Conservation (phyloP, 2,888 invertebrate species). For the Euplexia lucipara region DNA sequence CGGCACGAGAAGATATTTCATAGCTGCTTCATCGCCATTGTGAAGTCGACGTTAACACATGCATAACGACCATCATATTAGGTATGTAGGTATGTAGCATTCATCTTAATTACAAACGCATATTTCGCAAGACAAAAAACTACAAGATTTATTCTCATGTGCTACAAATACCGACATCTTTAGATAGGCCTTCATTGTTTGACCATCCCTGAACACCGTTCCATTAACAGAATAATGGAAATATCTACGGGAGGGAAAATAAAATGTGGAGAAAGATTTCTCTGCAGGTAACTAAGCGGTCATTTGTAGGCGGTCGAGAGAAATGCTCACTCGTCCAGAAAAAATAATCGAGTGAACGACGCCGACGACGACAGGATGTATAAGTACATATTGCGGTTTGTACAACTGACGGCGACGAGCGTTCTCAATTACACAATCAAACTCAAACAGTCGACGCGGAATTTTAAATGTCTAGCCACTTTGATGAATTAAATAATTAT, state of each 20-base stretch:
- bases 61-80: neutral
- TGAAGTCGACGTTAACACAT: slow-evolving; percentile 34
- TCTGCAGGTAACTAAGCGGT: slow-evolving; percentile 84
- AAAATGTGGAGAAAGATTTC: slow-evolving; percentile 85
- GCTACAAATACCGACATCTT: slow-evolving; percentile 70
- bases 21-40: slow-evolving; percentile 38
- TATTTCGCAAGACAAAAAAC: slow-evolving; percentile 43
- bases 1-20: slow-evolving; percentile 31
- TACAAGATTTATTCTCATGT: slow-evolving; percentile 54
- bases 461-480: slow-evolving; percentile 50
- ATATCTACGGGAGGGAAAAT: slow-evolving; percentile 83
- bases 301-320: slow-evolving; percentile 88
- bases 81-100: slow-evolving; percentile 15
- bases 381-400: slow-evolving; percentile 56
- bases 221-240: slow-evolving; percentile 88
- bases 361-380: slow-evolving; percentile 38
- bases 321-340: slow-evolving; percentile 86
- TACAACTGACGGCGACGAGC: slow-evolving; percentile 19
- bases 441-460: slow-evolving; percentile 30
- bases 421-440: slow-evolving; percentile 50
- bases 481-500: slow-evolving; percentile 62
- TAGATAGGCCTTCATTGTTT: slow-evolving; percentile 81
- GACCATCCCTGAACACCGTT: slow-evolving; percentile 81
- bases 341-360: slow-evolving; percentile 82
- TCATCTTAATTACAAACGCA: slow-evolving; percentile 50